Evolutionary conservation across 2,797 vertebrate species (phyloP), one percentile per base, ranked within the genome.

Genomic region (Halcyon chelicuti): DNA sequence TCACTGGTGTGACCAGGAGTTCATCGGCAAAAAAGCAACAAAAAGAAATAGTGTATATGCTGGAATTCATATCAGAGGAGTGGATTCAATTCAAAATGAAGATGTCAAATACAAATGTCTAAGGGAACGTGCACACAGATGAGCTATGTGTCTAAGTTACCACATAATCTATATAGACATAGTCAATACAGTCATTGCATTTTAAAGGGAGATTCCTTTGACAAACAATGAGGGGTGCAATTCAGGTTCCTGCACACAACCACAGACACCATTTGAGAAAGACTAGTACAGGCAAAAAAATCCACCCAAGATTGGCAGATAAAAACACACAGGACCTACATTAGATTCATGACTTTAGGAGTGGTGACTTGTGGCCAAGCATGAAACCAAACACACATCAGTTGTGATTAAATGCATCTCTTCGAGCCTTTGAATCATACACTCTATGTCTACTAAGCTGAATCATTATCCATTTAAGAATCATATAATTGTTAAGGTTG

Each of bases 111-210:
- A n/a, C 60, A 74, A 51, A 73, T 29, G 28, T 87, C 55, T 85
- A 76, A 71, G 82, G 21, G 7, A 72, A 67, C 35, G 52, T 37
- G 6, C 8, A 12, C 4, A 9, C 31, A 90, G 40, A 37, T 83
- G 49, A 94, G 29, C 28, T 47, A 19, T 61, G 46, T 75, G 35
- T 90, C 78, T 87, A 80, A 89, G 63, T 16, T 94, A 90, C 23
- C 61, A 95, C 46, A 54, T 88, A 94, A 90, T 94, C 96, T 77
- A 87, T 91, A 78, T 39, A 67, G 63, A 88, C 42, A 29, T 18
- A 52, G n/a, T 71, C 75, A 80, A 61, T 40, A 57, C 11, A 63
- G 57, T 70, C 33, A 47, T 17, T 65, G 46, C 12, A 33, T 94
- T 88, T 91, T 67, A 79, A 28, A 7, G 14, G 14, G 26, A 88